Percentiles rank a stretch among this genome's conserved stretches.
phyloP scores from a whole-genome alignment of 2,113 vertebrate genomes.

The Clarias magur region DNA sequence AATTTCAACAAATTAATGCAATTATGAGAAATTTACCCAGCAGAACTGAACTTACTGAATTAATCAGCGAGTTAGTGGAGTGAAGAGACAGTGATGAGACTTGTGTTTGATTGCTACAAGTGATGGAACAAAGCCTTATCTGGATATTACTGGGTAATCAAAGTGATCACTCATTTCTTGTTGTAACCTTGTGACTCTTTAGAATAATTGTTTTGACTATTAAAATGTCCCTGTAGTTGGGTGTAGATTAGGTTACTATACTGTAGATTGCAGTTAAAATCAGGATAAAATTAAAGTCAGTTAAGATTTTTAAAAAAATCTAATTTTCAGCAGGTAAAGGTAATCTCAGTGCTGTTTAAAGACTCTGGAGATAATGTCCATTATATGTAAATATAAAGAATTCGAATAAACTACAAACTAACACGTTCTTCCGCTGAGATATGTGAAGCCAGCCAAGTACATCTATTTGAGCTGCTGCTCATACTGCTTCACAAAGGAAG shows the following conservation, averaged over 20 bases:
- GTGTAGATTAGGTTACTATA: neutral
- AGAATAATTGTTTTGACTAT: neutral
- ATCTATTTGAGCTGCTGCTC: neutral
- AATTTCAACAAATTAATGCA: neutral
- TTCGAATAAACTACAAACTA: neutral
- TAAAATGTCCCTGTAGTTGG: neutral
- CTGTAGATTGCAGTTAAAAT: neutral
- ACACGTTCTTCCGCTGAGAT: neutral
- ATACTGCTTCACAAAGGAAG: neutral
- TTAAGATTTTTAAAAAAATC: neutral
- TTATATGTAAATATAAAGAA: neutral
- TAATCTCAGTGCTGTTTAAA: neutral
- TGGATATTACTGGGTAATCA: neutral
- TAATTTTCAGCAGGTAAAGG: neutral
- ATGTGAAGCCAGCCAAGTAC: neutral
- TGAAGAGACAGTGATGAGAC: neutral
- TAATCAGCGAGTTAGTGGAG: neutral
- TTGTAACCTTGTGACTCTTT: neutral
- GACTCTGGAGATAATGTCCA: neutral
- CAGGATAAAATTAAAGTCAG: neutral
- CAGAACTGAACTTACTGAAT: neutral
- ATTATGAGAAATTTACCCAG: neutral
- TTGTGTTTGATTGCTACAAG: neutral
- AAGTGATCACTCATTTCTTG: neutral
- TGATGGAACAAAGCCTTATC: neutral